These are phyloP conservation scores for Arctia plantaginis DNA, from an alignment of 2,888 invertebrate species.

Conservation along the genomic window DNA sequence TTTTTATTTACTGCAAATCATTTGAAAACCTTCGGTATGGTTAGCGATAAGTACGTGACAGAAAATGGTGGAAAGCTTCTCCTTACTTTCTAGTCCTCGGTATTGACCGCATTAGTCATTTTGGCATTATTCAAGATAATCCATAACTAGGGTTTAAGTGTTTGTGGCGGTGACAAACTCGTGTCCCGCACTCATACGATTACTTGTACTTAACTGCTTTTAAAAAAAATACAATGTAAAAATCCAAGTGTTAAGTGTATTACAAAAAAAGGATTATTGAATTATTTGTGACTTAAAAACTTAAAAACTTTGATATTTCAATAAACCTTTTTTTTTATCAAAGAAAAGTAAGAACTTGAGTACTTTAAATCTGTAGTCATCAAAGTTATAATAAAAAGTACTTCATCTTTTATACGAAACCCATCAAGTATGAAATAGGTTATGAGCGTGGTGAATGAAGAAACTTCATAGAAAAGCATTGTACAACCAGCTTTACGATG, in stretches of 20 bases:
- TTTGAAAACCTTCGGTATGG: neutral
- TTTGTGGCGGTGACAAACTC: neutral
- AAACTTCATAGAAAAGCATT: constrained; percentile 32
- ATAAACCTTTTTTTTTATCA: neutral
- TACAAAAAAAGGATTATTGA: no score
- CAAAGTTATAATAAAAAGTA: constrained; percentile 39
- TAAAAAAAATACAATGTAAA: neutral
- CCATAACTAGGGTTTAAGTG: neutral
- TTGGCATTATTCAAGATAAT: neutral
- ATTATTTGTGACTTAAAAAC: no score
- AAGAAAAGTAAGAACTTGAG: constrained; percentile 12
- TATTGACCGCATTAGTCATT: neutral
- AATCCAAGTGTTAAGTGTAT: no score
- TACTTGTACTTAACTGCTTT: no score
- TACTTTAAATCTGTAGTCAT: constrained; percentile 25
- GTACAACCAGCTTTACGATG: constrained; percentile 9
- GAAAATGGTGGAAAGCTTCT: neutral
- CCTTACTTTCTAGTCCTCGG: neutral
- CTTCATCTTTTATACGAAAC: constrained; percentile 29
- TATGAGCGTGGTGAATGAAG: constrained; percentile 28
- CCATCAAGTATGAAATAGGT: constrained; percentile 42
- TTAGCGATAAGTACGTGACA: neutral
- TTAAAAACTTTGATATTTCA: no score
- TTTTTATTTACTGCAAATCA: neutral
- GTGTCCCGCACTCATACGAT: no score